phyloP scores from a whole-genome alignment of 2,113 vertebrate species.

The Chroicocephalus ridibundus region DNA sequence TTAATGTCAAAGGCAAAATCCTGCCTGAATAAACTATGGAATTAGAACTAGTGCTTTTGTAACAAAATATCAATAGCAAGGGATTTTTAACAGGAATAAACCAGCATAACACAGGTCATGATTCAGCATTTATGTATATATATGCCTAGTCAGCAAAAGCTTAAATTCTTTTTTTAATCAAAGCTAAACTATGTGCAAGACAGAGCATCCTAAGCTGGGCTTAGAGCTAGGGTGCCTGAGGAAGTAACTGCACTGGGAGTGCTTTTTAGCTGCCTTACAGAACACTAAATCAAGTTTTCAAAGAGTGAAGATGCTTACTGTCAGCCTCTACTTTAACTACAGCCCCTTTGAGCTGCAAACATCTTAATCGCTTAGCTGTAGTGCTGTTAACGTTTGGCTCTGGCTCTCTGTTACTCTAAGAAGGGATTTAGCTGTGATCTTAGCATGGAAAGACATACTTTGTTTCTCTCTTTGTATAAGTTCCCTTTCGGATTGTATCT shows the following conservation, averaged over 20 bases:
- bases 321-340: not conserved
- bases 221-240: not conserved
- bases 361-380: not conserved
- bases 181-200: not conserved
- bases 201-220: not conserved
- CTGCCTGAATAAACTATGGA: not conserved
- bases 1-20: not conserved
- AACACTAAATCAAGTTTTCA: not conserved
- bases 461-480: not conserved
- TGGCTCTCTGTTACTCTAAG: not conserved
- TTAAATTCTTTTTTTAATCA: not conserved
- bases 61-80: not conserved
- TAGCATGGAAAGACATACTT: not conserved
- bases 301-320: not conserved
- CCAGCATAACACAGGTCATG: not conserved
- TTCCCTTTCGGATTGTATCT: not conserved
- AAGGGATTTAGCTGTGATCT: not conserved
- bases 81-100: not conserved
- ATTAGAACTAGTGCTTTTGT: not conserved
- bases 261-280: not conserved
- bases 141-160: not conserved
- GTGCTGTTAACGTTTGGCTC: not conserved
- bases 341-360: not conserved
- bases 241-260: not conserved
- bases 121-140: not conserved